Evolutionary conservation across 2,888 invertebrate genomes (phyloP), one percentile per base, ranked within the genome.

Genomic region (Eristalinus sepulchralis): DNA sequence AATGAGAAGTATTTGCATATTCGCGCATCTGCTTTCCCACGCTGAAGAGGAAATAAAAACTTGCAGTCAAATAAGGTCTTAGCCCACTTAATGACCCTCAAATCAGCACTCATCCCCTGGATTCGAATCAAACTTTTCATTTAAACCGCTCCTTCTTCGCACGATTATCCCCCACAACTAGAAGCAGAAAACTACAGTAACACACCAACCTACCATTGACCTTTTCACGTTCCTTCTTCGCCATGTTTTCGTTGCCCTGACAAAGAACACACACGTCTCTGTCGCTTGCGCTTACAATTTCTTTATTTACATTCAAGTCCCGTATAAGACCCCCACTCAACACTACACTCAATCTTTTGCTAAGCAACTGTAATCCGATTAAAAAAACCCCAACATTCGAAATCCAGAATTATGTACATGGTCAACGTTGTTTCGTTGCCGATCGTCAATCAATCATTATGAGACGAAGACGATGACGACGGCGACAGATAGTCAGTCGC

Each of bases 371-470:
- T 47, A 47, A 47, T 47, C 47, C 47, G 47, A 17, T 47, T 47
- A 17, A 47, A 47, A 39, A 17, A 47, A 6, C 47, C 17, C 47
- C 47, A n/a, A 47, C 47, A 47, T 17, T 47, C 39, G 17, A 47
- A 47, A 47, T 47, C 47, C 66, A 66, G 31, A 53, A 53, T 53
- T 53, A 17, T 47, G 34, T 67, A 22, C 47, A 47, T 17, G 47
- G 47, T 17, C n/a, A 17, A 47, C 47, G 17, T 53, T 31, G 27
- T 9, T 33, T 55, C 36, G 6, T 5, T 10, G 13, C 8, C 22
- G 33, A n/a, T 36, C 9, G 8, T 55, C 67, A 33, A 68, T 68
- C 57, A 68, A 68, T 59, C 68, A 31, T 31, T 34, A 20, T 36
- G 57, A 34, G 33, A 59, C 34, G 17, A n/a, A 36, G 9, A 24